Evolutionary conservation across 2,888 invertebrate species (phyloP), one percentile per base, ranked within the genome.

Genomic region (Lasioglossum lativentre): DNA sequence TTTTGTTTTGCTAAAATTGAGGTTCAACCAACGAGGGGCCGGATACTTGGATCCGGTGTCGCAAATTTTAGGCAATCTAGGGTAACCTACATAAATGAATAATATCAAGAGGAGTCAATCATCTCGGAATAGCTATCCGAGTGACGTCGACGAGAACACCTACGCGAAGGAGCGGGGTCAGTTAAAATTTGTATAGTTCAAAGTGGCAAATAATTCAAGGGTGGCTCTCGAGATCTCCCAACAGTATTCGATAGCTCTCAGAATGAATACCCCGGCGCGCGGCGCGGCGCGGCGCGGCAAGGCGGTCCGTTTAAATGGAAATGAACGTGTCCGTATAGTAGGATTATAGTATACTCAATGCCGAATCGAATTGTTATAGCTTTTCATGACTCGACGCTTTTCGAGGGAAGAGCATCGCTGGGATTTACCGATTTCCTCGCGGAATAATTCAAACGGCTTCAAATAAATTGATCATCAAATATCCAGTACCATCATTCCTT

Each of bases 301-400:
- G 34, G 34, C 34, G 30, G 38, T 42, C 59, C 63, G 59, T 75
- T 75, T 75, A 75, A 75, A 75, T 75, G 59, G 63, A 75, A 40
- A 75, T 75, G 56, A 42, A 42, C 59, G 30, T n/a, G 40, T 23
- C 75, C 30, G 23, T 59, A 63, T 63, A 42, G 42, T 30, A 27
- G 19, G 75, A 42, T 75, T 75, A 75, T 19, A 8, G 40, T 19
- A 40, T 63, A 75, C 38, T 68, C 10, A 23, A 12, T 5, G 75
- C 4, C 5, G 30, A 42, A 42, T 59, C 75, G 40, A 23, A 42
- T 27, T 63, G 63, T 30, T 59, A 59, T 75, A 42, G 19, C 75
- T 30, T 59, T 30, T 27, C 75, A 30, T 30, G 42, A 59, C 10
- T 63, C 40, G 52, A 42, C 72, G 19, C 45, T 75, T n/a, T n/a